phyloP scores from a whole-genome alignment of 2,797 vertebrate genomes.

The Momotus momota region DNA sequence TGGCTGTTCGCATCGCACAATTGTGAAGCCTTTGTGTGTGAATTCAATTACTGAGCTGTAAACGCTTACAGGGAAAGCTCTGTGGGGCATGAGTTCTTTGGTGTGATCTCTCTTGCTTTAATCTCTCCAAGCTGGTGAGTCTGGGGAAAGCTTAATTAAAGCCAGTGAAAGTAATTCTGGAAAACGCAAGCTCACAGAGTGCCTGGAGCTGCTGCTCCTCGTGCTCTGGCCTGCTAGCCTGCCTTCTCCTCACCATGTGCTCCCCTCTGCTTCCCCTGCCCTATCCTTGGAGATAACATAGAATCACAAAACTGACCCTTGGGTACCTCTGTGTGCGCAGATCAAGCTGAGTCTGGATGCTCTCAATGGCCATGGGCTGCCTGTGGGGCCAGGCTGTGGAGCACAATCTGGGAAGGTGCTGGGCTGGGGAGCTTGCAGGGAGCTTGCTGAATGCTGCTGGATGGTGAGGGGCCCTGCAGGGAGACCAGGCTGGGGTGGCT shows the following conservation, averaged over 20 bases:
- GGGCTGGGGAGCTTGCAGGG: neutral
- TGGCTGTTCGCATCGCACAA: neutral
- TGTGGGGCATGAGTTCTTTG: neutral
- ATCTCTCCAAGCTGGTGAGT: neutral
- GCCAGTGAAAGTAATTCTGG: neutral
- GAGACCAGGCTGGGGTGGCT: neutral
- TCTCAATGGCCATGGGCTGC: neutral
- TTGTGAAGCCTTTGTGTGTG: neutral
- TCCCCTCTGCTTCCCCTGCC: neutral
- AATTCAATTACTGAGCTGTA: neutral
- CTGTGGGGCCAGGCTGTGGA: accelerated
- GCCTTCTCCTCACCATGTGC: accelerated
- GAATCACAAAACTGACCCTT: neutral
- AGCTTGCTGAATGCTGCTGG: accelerated
- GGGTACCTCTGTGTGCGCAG: neutral
- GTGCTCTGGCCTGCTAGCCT: neutral
- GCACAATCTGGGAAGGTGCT: accelerated
- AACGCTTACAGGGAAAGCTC: neutral
- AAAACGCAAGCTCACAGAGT: neutral
- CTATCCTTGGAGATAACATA: neutral
- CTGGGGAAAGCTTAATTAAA: slow-evolving; percentile 29
- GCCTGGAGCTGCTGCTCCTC: neutral
- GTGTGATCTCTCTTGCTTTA: neutral
- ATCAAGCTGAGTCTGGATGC: neutral
- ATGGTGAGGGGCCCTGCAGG: neutral